phyloP scores from a whole-genome alignment of 2,888 invertebrate genomes.

The Acrocera orbiculus region DNA sequence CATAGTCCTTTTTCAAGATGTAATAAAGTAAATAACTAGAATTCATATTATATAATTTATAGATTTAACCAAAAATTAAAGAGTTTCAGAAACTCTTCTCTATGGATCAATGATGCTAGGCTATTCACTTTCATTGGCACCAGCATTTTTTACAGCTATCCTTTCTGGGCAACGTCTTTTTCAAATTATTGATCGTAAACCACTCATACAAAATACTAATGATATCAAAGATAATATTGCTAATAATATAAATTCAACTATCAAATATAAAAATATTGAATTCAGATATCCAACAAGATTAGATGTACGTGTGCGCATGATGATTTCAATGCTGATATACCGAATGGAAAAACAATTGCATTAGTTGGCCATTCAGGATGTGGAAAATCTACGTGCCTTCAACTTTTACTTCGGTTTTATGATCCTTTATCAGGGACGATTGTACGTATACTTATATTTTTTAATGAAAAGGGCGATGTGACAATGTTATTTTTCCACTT shows the following conservation, averaged over 20 bases:
- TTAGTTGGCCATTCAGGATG: constrained; percentile 58
- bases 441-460: constrained; percentile 25
- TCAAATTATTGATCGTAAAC: constrained; percentile 39
- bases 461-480: too few relatives aligned
- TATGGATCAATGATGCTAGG: constrained; percentile 63
- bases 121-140: constrained; percentile 56
- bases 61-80: constrained; percentile 19
- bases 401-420: constrained; percentile 59
- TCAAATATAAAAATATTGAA: constrained; percentile 42
- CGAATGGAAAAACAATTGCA: constrained; percentile 52
- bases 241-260: constrained; percentile 5
- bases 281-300: constrained; percentile 70
- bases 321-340: constrained; percentile 45
- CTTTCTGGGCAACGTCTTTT: constrained; percentile 51
- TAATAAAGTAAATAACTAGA: constrained; percentile 42
- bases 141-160: constrained; percentile 54
- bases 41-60: background rate
- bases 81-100: constrained; percentile 54
- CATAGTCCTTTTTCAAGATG: constrained; percentile 42
- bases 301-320: constrained; percentile 52
- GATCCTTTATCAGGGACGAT: constrained; percentile 50
- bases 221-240: background rate
- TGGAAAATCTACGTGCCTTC: constrained; percentile 66
- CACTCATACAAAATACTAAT: constrained; percentile 32
- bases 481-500: too few relatives aligned